Percentiles rank a stretch among this genome's conserved stretches.
phyloP scores from a whole-genome alignment of 2,113 vertebrate genomes.

The Triplophysa siluroides region DNA sequence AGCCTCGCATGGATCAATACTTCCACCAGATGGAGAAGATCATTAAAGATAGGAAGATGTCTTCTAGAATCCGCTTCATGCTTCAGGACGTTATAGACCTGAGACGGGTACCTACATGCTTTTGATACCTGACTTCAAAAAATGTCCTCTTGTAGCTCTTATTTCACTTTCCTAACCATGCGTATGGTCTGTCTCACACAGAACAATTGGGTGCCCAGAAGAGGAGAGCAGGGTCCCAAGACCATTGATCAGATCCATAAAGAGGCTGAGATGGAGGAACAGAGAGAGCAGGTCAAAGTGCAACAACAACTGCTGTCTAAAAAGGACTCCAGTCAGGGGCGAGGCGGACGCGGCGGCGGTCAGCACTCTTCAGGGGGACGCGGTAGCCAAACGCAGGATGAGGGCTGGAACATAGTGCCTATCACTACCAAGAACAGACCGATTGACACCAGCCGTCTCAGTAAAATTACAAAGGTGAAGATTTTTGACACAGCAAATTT shows the following conservation, averaged over 20 bases:
- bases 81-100: constrained; percentile 93
- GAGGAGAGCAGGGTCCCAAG: constrained; percentile 94
- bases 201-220: constrained; percentile 93
- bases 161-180: background rate
- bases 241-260: constrained; percentile 99
- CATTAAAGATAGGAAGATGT: constrained; percentile 95
- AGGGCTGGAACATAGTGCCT: constrained; percentile 96
- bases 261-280: constrained; percentile 93
- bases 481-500: background rate
- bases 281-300: constrained; percentile 91
- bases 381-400: constrained; percentile 80
- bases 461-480: constrained; percentile 93
- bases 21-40: constrained; percentile 98
- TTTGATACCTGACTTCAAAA: background rate
- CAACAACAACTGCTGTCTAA: constrained; percentile 90
- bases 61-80: constrained; percentile 97
- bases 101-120: constrained; percentile 75
- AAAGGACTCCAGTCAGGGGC: constrained; percentile 72
- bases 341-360: constrained; percentile 64
- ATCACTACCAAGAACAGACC: constrained; percentile 91
- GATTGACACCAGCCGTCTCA: constrained; percentile 88
- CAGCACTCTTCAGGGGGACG: constrained; percentile 65
- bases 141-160: no score
- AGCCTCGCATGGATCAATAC: constrained; percentile 99
- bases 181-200: constrained; percentile 53